Conservation (phyloP, 2,797 vertebrate species). For the Alectoris magna region DNA sequence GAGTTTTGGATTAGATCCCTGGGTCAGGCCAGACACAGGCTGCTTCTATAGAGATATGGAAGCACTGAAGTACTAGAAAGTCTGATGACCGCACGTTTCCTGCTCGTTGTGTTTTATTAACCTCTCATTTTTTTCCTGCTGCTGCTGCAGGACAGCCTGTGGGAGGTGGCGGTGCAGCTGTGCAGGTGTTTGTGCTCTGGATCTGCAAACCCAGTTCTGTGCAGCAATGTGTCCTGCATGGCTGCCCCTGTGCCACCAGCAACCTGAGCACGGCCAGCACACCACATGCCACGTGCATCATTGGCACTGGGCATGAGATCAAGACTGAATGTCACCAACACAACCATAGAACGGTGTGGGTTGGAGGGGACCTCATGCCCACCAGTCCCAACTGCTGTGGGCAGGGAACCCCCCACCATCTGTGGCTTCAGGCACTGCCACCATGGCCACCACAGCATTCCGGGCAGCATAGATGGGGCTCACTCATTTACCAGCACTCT, state of each 20-base stretch:
- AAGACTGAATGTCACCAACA: neutral
- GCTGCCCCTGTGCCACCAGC: neutral
- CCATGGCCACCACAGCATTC: neutral
- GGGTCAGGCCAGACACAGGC: neutral
- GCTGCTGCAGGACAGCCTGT: neutral
- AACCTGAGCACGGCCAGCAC: neutral
- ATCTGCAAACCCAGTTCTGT: neutral
- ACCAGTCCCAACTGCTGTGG: too few species aligned
- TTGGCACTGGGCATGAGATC: neutral
- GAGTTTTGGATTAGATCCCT: conserved; percentile 62
- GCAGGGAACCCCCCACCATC: too few species aligned
- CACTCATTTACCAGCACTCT: neutral
- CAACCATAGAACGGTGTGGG: too few species aligned
- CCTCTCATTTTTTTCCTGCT: conserved; percentile 66
- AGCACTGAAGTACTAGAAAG: conserved; percentile 53
- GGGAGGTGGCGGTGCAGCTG: neutral
- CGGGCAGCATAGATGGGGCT: neutral
- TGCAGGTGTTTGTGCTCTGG: neutral
- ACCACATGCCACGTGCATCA: too few species aligned
- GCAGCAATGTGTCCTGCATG: neutral
- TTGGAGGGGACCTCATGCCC: too few species aligned
- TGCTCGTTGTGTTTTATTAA: conserved; percentile 51
- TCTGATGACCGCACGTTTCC: conserved; percentile 41
- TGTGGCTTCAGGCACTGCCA: too few species aligned
- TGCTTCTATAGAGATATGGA: conserved; percentile 5